Percentiles rank a stretch among this genome's conserved stretches.
Conservation (phyloP, 53 echinoderm and acorn worm species). For the Temnopleurus reevesii region DNA sequence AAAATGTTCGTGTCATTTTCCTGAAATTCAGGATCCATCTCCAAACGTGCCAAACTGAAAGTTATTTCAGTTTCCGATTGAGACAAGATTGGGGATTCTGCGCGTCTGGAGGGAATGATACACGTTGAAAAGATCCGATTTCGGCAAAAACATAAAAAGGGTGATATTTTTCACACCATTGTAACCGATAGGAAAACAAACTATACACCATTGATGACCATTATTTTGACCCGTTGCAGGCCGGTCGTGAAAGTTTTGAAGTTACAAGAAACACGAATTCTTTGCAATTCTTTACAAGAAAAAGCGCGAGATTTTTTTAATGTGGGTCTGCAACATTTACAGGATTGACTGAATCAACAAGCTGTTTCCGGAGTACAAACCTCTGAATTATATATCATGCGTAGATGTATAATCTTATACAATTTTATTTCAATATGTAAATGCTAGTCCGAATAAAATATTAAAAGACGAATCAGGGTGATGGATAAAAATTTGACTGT, state of each 20-base stretch:
- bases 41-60: not conserved
- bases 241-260: not conserved
- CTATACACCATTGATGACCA: not conserved
- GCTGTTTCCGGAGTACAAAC: no score
- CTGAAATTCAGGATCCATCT: not conserved
- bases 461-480: no score
- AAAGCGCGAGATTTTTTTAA: no score
- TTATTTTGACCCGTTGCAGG: constrained; percentile 36
- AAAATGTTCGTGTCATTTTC: constrained; percentile 21
- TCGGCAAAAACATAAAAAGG: no score
- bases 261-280: not conserved
- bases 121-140: not conserved
- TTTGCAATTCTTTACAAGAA: no score
- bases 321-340: no score
- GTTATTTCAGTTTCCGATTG: constrained; percentile 25
- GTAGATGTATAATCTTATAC: no score
- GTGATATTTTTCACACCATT: not conserved
- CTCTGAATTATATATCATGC: no score
- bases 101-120: not conserved
- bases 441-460: no score
- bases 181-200: constrained; percentile 51
- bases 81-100: not conserved
- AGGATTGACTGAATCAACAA: no score
- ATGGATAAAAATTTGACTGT: no score
- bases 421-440: no score